Conservation (phyloP, 2,888 invertebrate species). For the Lingula anatina region DNA sequence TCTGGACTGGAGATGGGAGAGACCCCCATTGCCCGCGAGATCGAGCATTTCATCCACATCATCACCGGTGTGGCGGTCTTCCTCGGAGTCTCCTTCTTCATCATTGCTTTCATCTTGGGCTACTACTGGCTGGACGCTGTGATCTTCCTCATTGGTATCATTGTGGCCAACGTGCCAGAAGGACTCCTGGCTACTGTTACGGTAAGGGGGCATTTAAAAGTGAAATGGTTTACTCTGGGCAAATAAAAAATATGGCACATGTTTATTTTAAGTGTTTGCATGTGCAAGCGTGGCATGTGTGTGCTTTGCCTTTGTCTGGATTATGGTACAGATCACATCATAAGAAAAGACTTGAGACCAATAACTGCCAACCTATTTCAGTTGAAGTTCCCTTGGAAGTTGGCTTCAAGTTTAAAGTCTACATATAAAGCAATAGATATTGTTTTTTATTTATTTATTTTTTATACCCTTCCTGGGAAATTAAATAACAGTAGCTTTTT, state of each 20-base stretch:
- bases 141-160: slow-evolving; percentile 96
- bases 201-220: slow-evolving; percentile 54
- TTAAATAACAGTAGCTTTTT: too few relatives aligned
- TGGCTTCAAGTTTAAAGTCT: too few relatives aligned
- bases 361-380: too few relatives aligned
- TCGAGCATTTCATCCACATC: slow-evolving; percentile 97
- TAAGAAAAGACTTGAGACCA: too few relatives aligned
- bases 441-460: too few relatives aligned
- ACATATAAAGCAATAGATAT: too few relatives aligned
- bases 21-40: slow-evolving; percentile 98
- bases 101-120: slow-evolving; percentile 93
- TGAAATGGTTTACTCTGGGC: too few relatives aligned
- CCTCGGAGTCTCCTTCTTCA: slow-evolving; percentile 88
- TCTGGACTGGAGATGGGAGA: slow-evolving; percentile 59
- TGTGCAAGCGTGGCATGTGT: neutral
- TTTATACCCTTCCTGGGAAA: too few relatives aligned
- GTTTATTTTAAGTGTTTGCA: neutral
- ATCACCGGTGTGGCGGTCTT: slow-evolving; percentile 83
- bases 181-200: slow-evolving; percentile 97
- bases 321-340: too few relatives aligned
- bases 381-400: too few relatives aligned
- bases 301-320: neutral
- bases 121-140: slow-evolving; percentile 99
- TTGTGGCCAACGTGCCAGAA: slow-evolving; percentile 99
- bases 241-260: too few relatives aligned